Evolutionary conservation across 2,797 vertebrate species (phyloP).

Genomic region (Mycteria americana): DNA sequence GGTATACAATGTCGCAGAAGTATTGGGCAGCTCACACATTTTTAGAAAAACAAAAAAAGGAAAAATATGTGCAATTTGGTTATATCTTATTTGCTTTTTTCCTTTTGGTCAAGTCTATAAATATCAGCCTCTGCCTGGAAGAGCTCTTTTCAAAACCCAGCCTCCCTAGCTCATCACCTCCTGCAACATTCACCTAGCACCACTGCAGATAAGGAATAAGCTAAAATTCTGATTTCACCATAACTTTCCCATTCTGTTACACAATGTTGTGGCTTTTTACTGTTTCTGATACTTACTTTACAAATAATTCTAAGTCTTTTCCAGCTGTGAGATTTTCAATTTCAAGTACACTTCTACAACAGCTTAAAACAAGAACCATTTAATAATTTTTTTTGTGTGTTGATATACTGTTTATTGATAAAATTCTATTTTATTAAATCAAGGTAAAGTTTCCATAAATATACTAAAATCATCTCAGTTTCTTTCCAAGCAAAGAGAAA

Average conservation of each 20-base stretch:
- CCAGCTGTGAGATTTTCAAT: neutral
- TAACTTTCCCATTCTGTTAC: neutral
- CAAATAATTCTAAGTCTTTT: neutral
- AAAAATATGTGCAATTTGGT: neutral
- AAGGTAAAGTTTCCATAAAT: neutral
- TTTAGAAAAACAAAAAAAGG: neutral
- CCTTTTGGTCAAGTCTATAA: neutral
- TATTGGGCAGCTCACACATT: neutral
- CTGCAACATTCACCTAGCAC: neutral
- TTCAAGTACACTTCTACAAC: neutral
- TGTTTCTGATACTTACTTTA: neutral
- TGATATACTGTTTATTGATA: neutral
- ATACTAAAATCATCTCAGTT: neutral
- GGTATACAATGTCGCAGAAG: neutral
- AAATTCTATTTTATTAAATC: too few species aligned
- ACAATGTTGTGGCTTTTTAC: neutral
- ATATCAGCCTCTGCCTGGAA: neutral
- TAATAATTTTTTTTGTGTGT: neutral
- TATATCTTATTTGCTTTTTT: neutral
- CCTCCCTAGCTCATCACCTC: neutral
- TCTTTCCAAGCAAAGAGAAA: neutral
- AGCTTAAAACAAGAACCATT: neutral
- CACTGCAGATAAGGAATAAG: neutral
- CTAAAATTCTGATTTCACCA: rapidly evolving
- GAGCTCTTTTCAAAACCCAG: neutral